Evolutionary conservation across 2,113 vertebrate genomes (phyloP).

Genomic region (Ceratotherium simum): DNA sequence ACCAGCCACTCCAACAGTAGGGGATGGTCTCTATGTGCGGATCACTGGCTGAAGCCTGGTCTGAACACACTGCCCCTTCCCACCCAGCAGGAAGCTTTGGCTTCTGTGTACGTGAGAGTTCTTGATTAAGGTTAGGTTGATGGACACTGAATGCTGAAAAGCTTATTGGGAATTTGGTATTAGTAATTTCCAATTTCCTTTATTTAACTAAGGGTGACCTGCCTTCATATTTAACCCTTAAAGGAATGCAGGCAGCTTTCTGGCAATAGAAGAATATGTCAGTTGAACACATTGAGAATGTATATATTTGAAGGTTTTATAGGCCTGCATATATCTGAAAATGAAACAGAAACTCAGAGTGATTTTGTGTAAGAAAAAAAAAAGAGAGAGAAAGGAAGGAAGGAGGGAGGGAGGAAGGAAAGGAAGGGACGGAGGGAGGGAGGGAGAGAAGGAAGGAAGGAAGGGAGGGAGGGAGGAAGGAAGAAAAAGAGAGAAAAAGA

Average conservation of each 20-base stretch:
- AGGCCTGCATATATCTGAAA: not conserved
- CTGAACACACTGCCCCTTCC: not conserved
- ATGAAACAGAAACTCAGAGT: not conserved
- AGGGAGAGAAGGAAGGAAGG: too few relatives aligned
- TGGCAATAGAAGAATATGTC: not conserved
- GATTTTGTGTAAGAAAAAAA: not conserved
- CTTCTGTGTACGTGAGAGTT: not conserved
- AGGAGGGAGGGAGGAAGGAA: not conserved
- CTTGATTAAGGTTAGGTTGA: constrained; percentile 5
- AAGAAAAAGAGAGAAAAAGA: not conserved
- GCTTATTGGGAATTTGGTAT: not conserved
- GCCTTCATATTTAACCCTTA: constrained; percentile 54
- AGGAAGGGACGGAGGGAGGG: too few relatives aligned
- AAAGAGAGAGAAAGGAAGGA: too few relatives aligned
- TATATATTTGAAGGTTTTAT: not conserved
- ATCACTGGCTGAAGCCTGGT: not conserved
- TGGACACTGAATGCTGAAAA: constrained; percentile 28
- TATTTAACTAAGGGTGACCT: constrained; percentile 28
- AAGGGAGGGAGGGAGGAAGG: too few relatives aligned
- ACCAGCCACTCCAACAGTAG: constrained; percentile 63
- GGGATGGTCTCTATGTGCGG: constrained; percentile 39
- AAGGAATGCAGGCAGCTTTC: constrained; percentile 5
- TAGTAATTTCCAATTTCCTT: constrained; percentile 40
- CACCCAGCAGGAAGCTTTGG: not conserved
- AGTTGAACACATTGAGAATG: constrained; percentile 40